Base-by-base conservation (phyloP, 2,888 invertebrate species). In the Nomada fucata region DNA sequence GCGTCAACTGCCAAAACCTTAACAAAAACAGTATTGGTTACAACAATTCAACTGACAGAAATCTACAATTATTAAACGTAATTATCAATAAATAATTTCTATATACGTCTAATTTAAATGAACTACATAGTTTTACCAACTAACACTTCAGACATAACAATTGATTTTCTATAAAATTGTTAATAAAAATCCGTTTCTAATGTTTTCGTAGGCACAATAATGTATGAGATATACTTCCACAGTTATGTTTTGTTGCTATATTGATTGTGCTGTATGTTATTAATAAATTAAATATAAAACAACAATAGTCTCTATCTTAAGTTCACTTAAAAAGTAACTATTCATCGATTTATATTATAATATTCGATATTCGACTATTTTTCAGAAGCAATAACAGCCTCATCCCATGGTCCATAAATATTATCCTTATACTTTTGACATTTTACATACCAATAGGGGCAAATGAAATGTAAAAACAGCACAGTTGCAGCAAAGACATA, bases 401-500 rank as follows among this genome's bases (percentile, higher is more conserved):
- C 99, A 93, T 99, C 99, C 99, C 99, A 99, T 0, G 99, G 99
- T 0, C 99, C 99, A 94, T 99, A 97, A 83, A 98, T 99, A 93
- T 98, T 99, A 90, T 97, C 96, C 91, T 98, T 98, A 92, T 96
- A 96, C 53, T 94, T 96, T 91, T 97, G 97, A 94, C 96, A 97
- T 71, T 94, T 94, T 0, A 97, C 96, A 94, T 97, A 98, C 92
- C 96, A 95, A 3, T 95, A 92, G 0, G 98, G 98, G 91, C 97
- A 97, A 68, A 96, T 94, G 13, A 97, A 91, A 91, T 96, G 96
- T 53, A 97, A 94, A 90, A 97, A 95, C 13, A 96, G 83, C 11
- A 96, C 94, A 59, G 95, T 93, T 10, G 94, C 90, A 7, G 96
- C 88, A 93, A 97, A 97, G 83, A 96, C 95, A 84, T 94, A 94